phyloP scores from a whole-genome alignment of 2,113 vertebrate genomes.

The Atherinomorus stipes region DNA sequence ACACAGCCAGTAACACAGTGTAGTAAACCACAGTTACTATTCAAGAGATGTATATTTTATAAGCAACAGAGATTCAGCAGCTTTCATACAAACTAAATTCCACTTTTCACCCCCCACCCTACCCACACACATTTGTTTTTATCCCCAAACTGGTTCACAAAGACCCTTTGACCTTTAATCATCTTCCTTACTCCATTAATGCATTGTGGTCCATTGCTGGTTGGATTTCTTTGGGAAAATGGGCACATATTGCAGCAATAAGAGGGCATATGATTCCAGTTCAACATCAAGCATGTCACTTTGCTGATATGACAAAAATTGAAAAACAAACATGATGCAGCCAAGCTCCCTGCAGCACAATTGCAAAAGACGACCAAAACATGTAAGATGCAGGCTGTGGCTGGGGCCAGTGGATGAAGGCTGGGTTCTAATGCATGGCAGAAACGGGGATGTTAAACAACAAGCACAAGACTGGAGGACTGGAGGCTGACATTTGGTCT shows the following conservation, averaged over 20 bases:
- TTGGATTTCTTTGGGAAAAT: slow-evolving; percentile 31
- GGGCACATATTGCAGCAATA: slow-evolving; percentile 53
- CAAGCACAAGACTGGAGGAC: not conserved
- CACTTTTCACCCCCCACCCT: not conserved
- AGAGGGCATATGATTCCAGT: slow-evolving; percentile 55
- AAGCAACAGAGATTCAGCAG: slow-evolving; percentile 11
- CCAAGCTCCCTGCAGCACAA: slow-evolving; percentile 18
- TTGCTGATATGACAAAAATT: slow-evolving; percentile 6
- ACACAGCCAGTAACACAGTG: slow-evolving; percentile 49
- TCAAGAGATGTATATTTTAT: slow-evolving; percentile 33
- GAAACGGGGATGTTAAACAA: slow-evolving; percentile 4
- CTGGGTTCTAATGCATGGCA: not conserved
- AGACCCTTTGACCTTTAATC: slow-evolving; percentile 15
- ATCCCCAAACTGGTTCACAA: not conserved
- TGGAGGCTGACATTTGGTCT: not conserved
- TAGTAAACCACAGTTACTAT: slow-evolving; percentile 35
- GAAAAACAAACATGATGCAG: slow-evolving; percentile 9
- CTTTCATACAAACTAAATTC: slow-evolving; percentile 24
- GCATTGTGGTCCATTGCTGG: not conserved
- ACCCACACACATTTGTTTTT: not conserved
- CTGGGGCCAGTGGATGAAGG: not conserved
- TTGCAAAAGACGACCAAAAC: not conserved
- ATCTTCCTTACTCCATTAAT: slow-evolving; percentile 17
- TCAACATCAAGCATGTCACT: slow-evolving; percentile 29
- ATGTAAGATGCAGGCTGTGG: not conserved